Percentiles rank a stretch among this genome's conserved stretches.
phyloP scores from a whole-genome alignment of 1,140 invertebrate species.

The Aphis craccivora region DNA sequence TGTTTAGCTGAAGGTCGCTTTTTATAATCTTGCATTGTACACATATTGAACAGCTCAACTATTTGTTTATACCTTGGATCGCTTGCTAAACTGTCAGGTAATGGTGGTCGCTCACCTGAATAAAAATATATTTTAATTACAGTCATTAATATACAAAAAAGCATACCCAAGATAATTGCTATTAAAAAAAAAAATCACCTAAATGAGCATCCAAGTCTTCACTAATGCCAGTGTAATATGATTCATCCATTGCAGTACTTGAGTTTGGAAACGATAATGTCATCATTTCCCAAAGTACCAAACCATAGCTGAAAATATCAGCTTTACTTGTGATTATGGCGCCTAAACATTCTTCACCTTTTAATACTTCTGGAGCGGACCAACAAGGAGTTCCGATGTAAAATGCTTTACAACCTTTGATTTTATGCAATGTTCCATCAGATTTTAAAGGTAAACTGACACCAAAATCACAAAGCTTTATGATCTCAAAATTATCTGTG shows the following conservation, averaged over 20 bases:
- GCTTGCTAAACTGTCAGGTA: slow-evolving; percentile 69
- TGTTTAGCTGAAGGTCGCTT: slow-evolving; percentile 70
- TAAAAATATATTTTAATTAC: slow-evolving; percentile 6
- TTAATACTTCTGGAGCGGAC: slow-evolving; percentile 78
- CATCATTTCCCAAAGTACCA: slow-evolving; percentile 84
- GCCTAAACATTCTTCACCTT: slow-evolving; percentile 63
- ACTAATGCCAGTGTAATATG: slow-evolving; percentile 36
- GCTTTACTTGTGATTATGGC: slow-evolving; percentile 73
- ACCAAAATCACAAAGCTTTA: slow-evolving; percentile 88
- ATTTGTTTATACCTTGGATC: slow-evolving; percentile 71
- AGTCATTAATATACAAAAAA: not conserved
- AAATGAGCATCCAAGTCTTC: slow-evolving; percentile 37
- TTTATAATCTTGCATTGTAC: slow-evolving; percentile 71
- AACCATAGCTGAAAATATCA: slow-evolving; percentile 82
- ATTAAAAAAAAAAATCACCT: not conserved
- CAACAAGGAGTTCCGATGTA: slow-evolving; percentile 71
- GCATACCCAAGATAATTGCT: not conserved
- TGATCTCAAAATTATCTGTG: slow-evolving; percentile 75
- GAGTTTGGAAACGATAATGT: slow-evolving; percentile 73
- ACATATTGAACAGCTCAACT: slow-evolving; percentile 75
- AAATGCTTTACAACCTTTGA: slow-evolving; percentile 66
- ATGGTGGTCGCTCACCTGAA: slow-evolving; percentile 69
- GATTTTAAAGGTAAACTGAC: slow-evolving; percentile 76
- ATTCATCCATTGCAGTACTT: not conserved
- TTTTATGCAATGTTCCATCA: slow-evolving; percentile 65